phyloP scores from a whole-genome alignment of 2,888 invertebrate species.

The Petrolisthes cinctipes region DNA sequence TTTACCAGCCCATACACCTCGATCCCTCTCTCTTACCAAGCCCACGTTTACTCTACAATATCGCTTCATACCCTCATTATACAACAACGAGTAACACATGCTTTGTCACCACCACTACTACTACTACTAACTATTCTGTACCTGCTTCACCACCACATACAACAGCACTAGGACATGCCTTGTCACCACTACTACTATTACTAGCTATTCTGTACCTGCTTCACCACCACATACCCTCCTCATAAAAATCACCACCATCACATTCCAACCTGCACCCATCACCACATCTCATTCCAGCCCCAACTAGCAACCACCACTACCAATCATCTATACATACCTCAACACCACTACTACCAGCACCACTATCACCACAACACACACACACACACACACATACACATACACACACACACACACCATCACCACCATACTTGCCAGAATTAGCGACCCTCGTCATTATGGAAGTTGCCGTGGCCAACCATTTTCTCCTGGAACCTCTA shows the following conservation, averaged over 20 bases:
- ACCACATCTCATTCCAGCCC: background rate
- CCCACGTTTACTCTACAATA: too few species aligned
- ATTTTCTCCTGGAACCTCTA: conserved; percentile 20
- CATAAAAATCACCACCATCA: background rate
- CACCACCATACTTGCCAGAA: background rate
- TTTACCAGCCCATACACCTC: too few species aligned
- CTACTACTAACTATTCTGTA: too few species aligned
- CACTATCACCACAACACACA: too few species aligned
- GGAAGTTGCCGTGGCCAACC: conserved; percentile 32
- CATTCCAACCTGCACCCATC: background rate
- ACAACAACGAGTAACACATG: too few species aligned
- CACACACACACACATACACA: background rate
- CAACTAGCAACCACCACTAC: too few species aligned
- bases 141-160: background rate
- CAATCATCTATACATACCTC: too few species aligned
- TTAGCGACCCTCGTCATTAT: conserved; percentile 31
- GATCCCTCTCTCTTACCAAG: too few species aligned
- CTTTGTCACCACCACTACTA: too few species aligned
- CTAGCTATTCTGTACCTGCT: background rate
- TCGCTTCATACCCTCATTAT: too few species aligned
- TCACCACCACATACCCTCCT: background rate
- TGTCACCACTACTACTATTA: background rate
- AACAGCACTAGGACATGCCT: too few species aligned
- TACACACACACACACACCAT: background rate
- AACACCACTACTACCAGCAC: too few species aligned